Base-by-base conservation (phyloP, 2,888 invertebrate species). In the Melinopterus prodromus region DNA sequence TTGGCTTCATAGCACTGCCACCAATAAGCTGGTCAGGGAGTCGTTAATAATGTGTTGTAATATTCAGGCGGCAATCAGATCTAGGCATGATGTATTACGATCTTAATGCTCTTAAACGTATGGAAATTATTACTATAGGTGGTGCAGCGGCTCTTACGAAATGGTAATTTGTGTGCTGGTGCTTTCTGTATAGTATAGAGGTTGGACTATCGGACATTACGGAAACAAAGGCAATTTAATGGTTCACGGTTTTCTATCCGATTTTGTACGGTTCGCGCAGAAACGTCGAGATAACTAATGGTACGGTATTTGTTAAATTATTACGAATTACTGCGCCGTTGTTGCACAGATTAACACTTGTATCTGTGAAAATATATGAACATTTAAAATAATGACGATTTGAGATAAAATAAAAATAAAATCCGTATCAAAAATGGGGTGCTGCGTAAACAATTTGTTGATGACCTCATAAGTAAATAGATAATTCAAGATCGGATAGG, bases 31-130 rank as follows among this genome's bases (percentile, higher is more conserved):
- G 53, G 53, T 53, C 53, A 26, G 53, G 53, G 53, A 53, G 53
- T 53, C 53, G 53, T 53, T 53, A 53, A 53, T 53, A 53, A 53
- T 53, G 53, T 53, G 53, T 53, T 53, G 53, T 53, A 53, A 53
- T 53, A 53, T 53, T 53, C 53, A 53, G 53, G 53, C 53, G 53
- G 53, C 53, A 53, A 53, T 53, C 53, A 53, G 53, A 53, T 53
- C 53, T 53, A 53, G 53, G 53, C 53, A 53, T 53, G 53, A 53
- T 53, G 53, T 53, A 53, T 53, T 53, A 53, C 53, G 53, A 53
- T 53, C 53, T 53, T 53, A 53, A 53, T 53, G 53, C 53, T 53
- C 53, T 53, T 53, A 53, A 53, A 53, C 53, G 53, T 53, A 53
- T 53, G 53, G 53, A 53, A 53, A 53, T 53, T 53, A 53, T 53